Base-by-base conservation (phyloP, 2,888 invertebrate species). In the Campaea margaritaria region DNA sequence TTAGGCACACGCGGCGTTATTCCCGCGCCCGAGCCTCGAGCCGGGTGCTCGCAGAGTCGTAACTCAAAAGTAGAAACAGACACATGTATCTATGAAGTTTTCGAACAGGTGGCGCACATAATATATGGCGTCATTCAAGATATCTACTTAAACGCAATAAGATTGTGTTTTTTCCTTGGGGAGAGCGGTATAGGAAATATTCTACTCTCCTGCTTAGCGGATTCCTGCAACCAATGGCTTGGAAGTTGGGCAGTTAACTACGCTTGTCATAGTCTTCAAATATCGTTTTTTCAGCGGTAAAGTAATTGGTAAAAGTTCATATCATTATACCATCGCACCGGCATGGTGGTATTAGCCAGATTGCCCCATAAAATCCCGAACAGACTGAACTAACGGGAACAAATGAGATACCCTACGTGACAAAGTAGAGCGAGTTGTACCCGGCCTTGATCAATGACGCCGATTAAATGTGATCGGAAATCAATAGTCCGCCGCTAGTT, bases 1-100 rank as follows among this genome's bases (percentile, higher is more conserved):
- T 84, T 81, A 80, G 80, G 76, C 75, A 73, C 78, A 79, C 77
- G 78, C 81, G 77, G 74, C 69, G 70, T 76, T 74, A 75, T 78
- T 79, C 81, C 79, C 76, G 68, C 71, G 74, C 69, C 74, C 73
- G 54, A 28, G 58, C 41, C 46, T 48, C 41, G 59, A 38, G 52
- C 53, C 53, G 56, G 55, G 46, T 55, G 73, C 69, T 69, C 80
- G 72, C 79, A 78, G 76, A 75, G 74, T 75, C 84, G 76, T 87
- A 85, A 83, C 73, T 87, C 86, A 86, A 78, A 82, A 74, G 76
- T 76, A 78, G 73, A 74, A 81, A 75, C 77, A 79, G 76, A 79
- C 78, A 78, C 74, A 73, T 73, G 73, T 70, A 74, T 69, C 73
- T 73, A 75, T 78, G 76, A 82, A 85, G 80, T 83, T 86, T 79